Evolutionary conservation across 2,113 vertebrate species (phyloP).

Genomic region (Bolborhynchus lineola): DNA sequence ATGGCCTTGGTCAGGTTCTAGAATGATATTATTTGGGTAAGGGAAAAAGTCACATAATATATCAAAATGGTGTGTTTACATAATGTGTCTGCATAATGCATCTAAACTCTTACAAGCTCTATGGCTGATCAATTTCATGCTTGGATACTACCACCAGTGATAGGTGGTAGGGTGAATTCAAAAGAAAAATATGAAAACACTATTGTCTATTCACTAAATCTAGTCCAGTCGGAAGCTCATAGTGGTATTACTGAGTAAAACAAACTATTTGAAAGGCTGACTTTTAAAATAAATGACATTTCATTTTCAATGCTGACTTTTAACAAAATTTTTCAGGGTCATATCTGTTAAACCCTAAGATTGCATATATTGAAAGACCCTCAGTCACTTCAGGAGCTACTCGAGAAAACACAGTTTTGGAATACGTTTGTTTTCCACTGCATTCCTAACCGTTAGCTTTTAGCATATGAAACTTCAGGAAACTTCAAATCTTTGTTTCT

Average conservation of each 20-base stretch:
- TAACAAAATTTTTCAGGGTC: background rate
- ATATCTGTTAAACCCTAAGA: background rate
- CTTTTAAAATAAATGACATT: background rate
- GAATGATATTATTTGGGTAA: constrained; percentile 13
- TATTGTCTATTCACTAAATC: background rate
- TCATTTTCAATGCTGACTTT: background rate
- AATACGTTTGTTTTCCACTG: background rate
- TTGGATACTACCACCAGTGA: background rate
- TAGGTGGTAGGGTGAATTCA: background rate
- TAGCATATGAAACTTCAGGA: background rate
- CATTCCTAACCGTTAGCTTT: background rate
- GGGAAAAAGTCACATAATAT: constrained; percentile 42
- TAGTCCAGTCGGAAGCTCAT: background rate
- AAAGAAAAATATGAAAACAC: background rate
- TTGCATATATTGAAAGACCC: background rate
- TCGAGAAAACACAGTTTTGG: background rate
- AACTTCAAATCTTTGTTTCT: background rate
- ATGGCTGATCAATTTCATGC: background rate
- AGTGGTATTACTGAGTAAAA: background rate
- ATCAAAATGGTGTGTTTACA: constrained; percentile 50
- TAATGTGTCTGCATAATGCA: constrained; percentile 5
- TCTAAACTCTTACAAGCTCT: background rate
- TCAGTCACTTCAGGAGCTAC: background rate
- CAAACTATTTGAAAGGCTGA: background rate
- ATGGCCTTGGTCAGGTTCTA: background rate